A percentile compares a stretch with the other conserved stretches of the same genome.
phyloP scores from a whole-genome alignment of 2,113 vertebrate genomes.

The Nanorana parkeri region DNA sequence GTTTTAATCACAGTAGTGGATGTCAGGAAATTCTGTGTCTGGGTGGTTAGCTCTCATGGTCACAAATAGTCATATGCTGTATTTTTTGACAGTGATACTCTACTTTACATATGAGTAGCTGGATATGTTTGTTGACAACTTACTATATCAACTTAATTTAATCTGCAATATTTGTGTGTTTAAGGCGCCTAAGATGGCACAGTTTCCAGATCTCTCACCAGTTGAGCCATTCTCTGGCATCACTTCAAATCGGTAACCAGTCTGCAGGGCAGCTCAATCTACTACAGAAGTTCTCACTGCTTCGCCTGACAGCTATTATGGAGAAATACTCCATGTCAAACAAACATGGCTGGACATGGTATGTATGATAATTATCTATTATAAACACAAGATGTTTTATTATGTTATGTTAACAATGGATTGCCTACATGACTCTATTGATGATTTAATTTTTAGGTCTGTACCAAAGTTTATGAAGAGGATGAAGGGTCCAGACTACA shows the following conservation, averaged over 20 bases:
- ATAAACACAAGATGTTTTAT: neutral
- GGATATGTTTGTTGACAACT: neutral
- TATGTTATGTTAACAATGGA: too few species aligned
- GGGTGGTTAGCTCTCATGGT: too few species aligned
- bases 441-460: constrained; percentile 79
- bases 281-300: constrained; percentile 92
- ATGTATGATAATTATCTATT: constrained; percentile 59
- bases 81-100: too few species aligned
- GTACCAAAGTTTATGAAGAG: constrained; percentile 99
- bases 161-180: constrained; percentile 45
- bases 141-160: neutral
- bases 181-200: constrained; percentile 83
- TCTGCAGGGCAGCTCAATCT: constrained; percentile 92
- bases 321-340: constrained; percentile 95
- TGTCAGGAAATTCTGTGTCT: too few species aligned
- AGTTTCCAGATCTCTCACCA: constrained; percentile 92
- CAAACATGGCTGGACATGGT: constrained; percentile 98
- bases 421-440: neutral
- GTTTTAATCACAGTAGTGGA: too few species aligned
- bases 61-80: too few species aligned
- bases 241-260: constrained; percentile 90
- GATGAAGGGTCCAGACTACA: constrained; percentile 97
- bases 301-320: constrained; percentile 96
- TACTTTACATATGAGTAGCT: too few species aligned
- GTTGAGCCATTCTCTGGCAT: constrained; percentile 81